Percentiles rank a stretch among this genome's conserved stretches.
phyloP scores from a whole-genome alignment of 2,888 invertebrate genomes.

The Nycteola revayana region DNA sequence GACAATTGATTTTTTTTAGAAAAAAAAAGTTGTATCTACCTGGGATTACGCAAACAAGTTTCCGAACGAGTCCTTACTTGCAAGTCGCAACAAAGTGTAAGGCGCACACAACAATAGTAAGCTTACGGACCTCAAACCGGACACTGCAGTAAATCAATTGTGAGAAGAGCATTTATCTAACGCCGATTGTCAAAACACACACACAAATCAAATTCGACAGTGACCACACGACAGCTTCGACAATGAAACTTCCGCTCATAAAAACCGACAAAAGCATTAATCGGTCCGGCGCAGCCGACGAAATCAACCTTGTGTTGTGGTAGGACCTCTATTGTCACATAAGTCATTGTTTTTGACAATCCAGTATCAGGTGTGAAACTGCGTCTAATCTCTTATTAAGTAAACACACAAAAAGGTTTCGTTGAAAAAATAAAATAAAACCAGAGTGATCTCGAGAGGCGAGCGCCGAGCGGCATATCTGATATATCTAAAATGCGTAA shows the following conservation, averaged over 20 bases:
- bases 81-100: conserved; percentile 8
- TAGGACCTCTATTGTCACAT: conserved; percentile 42
- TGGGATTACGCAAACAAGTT: conserved; percentile 43
- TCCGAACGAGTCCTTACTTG: conserved; percentile 20
- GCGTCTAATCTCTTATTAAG: conserved; percentile 44
- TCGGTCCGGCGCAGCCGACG: conserved; percentile 28
- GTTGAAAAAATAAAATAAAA: conserved; percentile 52
- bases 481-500: conserved; percentile 60
- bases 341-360: conserved; percentile 34
- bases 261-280: conserved; percentile 55
- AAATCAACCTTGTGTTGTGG: conserved; percentile 49
- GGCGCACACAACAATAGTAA: conserved; percentile 22
- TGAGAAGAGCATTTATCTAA: conserved; percentile 46
- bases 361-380: conserved; percentile 55
- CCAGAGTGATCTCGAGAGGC: conserved; percentile 52
- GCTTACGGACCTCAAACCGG: conserved; percentile 32
- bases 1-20: conserved; percentile 36
- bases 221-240: conserved; percentile 55
- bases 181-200: conserved; percentile 62
- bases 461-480: conserved; percentile 60
- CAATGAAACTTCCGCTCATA: conserved; percentile 61
- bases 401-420: conserved; percentile 40
- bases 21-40: conserved; percentile 37
- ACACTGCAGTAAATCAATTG: conserved; percentile 43
- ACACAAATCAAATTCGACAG: conserved; percentile 59